Percentiles rank a stretch among this genome's conserved stretches.
Conservation (phyloP, 1,140 invertebrate genomes). For the Caenorhabditis briggsae region DNA sequence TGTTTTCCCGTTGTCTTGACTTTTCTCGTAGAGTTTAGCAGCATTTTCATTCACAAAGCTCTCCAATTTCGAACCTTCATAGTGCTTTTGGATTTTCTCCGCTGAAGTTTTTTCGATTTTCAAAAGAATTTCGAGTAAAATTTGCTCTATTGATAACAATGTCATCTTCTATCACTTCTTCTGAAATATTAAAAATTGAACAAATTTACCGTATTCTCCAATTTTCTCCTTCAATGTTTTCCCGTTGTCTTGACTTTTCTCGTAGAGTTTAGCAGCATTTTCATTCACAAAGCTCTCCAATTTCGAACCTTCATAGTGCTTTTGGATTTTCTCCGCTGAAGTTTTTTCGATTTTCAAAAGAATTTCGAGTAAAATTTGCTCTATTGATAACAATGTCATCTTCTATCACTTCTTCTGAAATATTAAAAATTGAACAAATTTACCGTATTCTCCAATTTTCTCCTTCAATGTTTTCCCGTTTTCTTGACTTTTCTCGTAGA, state of each 20-base stretch:
- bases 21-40: background rate
- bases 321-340: background rate
- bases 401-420: background rate
- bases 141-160: no score
- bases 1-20: background rate
- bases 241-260: no score
- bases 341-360: background rate
- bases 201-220: no score
- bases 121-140: no score
- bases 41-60: background rate
- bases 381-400: no score
- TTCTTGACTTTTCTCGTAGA: background rate
- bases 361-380: no score
- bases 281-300: no score
- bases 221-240: no score
- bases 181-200: no score
- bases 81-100: background rate
- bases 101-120: background rate
- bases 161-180: no score
- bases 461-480: background rate
- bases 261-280: no score
- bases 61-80: background rate
- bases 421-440: background rate
- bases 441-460: background rate
- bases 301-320: background rate